Percentiles rank a stretch among this genome's conserved stretches.
Conservation (phyloP, 2,113 vertebrate species). For the Entomyzon cyanotis region DNA sequence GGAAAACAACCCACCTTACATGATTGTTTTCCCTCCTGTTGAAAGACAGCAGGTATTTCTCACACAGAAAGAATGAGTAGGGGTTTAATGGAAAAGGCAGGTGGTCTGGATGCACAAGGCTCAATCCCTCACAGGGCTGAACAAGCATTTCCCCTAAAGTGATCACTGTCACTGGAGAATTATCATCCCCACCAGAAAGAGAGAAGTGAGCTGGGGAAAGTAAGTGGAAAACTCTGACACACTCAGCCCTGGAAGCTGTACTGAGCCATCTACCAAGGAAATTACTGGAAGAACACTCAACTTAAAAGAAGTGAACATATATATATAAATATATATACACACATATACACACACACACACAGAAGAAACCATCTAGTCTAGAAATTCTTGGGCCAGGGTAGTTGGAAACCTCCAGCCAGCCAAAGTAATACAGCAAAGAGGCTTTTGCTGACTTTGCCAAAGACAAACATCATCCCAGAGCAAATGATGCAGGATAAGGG, state of each 20-base stretch:
- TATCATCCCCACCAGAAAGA: neutral
- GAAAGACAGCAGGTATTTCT: constrained; percentile 38
- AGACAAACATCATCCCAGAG: neutral
- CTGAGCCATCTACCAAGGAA: neutral
- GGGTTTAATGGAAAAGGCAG: constrained; percentile 59
- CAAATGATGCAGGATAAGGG: neutral
- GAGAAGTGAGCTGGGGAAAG: neutral
- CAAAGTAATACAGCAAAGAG: neutral
- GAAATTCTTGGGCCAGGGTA: neutral
- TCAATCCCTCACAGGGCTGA: neutral
- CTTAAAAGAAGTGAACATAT: neutral
- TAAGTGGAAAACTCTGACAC: neutral
- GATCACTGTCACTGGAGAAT: neutral
- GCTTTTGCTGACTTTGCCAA: neutral
- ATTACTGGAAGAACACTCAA: neutral
- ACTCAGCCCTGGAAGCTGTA: neutral
- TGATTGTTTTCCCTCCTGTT: constrained; percentile 51
- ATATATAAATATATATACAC: too few species aligned
- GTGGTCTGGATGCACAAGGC: neutral
- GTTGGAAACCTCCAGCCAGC: neutral
- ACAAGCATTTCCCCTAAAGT: neutral
- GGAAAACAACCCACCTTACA: neutral
- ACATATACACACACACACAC: rapidly evolving
- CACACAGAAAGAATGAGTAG: neutral
- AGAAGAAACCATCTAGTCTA: neutral